Percentiles rank a stretch among this genome's conserved stretches.
Evolutionary conservation across 2,888 invertebrate species (phyloP).

Genomic region (Athripsodes cinereus): DNA sequence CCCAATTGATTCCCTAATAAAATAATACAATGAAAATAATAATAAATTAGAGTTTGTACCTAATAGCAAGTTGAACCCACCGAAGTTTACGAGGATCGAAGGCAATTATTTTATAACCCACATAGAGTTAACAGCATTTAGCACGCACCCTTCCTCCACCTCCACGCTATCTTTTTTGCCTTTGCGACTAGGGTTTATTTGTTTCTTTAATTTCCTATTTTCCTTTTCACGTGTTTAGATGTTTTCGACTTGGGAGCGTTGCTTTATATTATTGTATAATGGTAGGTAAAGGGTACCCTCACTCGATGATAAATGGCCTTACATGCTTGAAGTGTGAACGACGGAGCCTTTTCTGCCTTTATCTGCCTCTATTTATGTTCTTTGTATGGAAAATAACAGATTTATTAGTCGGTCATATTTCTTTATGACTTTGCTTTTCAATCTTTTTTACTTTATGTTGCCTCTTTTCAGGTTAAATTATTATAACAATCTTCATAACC

Average conservation of each 20-base stretch:
- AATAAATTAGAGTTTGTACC: too few species aligned
- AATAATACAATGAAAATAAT: too few species aligned
- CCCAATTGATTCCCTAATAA: too few species aligned
- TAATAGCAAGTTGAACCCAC: not conserved
- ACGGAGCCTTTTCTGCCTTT: slow-evolving; percentile 22
- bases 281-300: slow-evolving; percentile 16
- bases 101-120: slow-evolving; percentile 1
- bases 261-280: too few species aligned
- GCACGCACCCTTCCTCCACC: not conserved
- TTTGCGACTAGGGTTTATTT: not conserved
- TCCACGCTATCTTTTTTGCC: slow-evolving; percentile 3
- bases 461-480: not conserved
- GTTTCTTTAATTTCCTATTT: slow-evolving; percentile 5
- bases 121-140: not conserved
- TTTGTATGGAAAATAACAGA: slow-evolving; percentile 27
- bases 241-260: too few species aligned
- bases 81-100: not conserved
- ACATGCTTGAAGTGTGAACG: slow-evolving; percentile 26
- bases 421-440: slow-evolving; percentile 8
- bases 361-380: slow-evolving; percentile 24
- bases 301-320: slow-evolving; percentile 24
- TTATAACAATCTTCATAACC: too few species aligned
- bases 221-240: not conserved
- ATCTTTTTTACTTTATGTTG: not conserved
- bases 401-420: slow-evolving; percentile 26